Percentiles rank a stretch among this genome's conserved stretches.
These are phyloP conservation scores for Caiman crocodilus DNA, from an alignment of 2,797 vertebrate species.

Conservation along the genomic window DNA sequence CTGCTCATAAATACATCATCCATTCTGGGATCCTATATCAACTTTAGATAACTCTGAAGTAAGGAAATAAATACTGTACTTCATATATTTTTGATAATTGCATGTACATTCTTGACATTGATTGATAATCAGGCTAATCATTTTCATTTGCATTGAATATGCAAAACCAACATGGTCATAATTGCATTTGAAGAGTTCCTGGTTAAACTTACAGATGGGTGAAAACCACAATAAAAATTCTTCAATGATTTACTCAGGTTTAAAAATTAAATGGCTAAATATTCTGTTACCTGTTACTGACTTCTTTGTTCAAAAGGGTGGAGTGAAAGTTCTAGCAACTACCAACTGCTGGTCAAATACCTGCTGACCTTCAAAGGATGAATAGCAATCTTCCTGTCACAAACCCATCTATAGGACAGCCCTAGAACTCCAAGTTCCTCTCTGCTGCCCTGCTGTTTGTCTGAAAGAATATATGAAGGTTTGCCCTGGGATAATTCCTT, in stretches of 20 bases:
- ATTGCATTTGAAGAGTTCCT: conserved; percentile 26
- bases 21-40: conserved; percentile 15
- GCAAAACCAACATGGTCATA: conserved; percentile 29
- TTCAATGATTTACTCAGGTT: conserved; percentile 42
- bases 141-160: conserved; percentile 53
- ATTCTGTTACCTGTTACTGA: background rate
- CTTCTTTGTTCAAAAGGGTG: background rate
- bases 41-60: background rate
- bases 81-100: background rate
- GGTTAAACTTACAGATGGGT: conserved; percentile 21
- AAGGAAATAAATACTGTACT: conserved; percentile 1
- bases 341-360: background rate
- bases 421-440: too few relatives aligned
- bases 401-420: too few relatives aligned
- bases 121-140: conserved; percentile 20
- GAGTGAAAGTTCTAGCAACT: background rate
- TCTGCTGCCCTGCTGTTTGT: too few relatives aligned
- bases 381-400: background rate
- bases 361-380: background rate
- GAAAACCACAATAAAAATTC: conserved; percentile 29
- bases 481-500: too few relatives aligned
- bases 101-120: conserved; percentile 6
- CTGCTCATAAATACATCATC: background rate
- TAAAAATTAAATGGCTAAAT: conserved; percentile 1
- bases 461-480: too few relatives aligned